Conservation (phyloP, 2,888 invertebrate genomes). For the Leistus spinibarbis region DNA sequence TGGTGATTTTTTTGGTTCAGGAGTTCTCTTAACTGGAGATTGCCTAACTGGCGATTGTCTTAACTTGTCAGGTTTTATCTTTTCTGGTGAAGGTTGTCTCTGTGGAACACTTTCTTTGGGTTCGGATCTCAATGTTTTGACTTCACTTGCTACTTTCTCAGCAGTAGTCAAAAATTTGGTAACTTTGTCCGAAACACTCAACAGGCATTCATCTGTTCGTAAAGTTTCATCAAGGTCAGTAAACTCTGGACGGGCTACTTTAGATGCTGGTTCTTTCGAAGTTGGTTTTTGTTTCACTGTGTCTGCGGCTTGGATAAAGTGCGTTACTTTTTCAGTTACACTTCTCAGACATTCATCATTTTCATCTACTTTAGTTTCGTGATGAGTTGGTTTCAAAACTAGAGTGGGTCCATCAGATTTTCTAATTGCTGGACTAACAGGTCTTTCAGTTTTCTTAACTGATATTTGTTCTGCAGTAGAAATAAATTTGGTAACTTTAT, state of each 20-base stretch:
- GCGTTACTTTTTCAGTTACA: conserved; percentile 64
- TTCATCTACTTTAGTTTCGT: conserved; percentile 50
- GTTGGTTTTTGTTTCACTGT: conserved; percentile 47
- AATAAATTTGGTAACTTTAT: conserved; percentile 73
- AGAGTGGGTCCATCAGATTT: conserved; percentile 46
- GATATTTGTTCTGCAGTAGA: conserved; percentile 57
- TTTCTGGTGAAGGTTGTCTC: conserved; percentile 4
- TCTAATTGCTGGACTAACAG: conserved; percentile 51
- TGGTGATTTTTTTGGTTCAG: conserved; percentile 24
- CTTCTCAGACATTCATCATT: conserved; percentile 61
- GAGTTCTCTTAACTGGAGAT: conserved; percentile 40
- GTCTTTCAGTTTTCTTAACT: conserved; percentile 46
- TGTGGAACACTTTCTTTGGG: not conserved
- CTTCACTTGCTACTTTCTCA: conserved; percentile 61
- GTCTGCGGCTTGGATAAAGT: conserved; percentile 58
- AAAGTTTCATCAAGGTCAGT: conserved; percentile 47
- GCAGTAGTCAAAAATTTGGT: conserved; percentile 68
- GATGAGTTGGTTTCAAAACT: conserved; percentile 45
- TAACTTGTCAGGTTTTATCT: conserved; percentile 11
- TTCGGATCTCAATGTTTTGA: conserved; percentile 51
- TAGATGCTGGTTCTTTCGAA: conserved; percentile 46
- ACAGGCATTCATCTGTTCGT: conserved; percentile 62
- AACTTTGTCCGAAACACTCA: conserved; percentile 71
- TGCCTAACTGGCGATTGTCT: conserved; percentile 17
- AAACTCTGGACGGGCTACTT: conserved; percentile 58